A percentile compares a stretch with the other conserved stretches of the same genome.
These are phyloP conservation scores for Myrmecophaga tridactyla DNA, from an alignment of 2,113 vertebrate species.

Conservation along the genomic window DNA sequence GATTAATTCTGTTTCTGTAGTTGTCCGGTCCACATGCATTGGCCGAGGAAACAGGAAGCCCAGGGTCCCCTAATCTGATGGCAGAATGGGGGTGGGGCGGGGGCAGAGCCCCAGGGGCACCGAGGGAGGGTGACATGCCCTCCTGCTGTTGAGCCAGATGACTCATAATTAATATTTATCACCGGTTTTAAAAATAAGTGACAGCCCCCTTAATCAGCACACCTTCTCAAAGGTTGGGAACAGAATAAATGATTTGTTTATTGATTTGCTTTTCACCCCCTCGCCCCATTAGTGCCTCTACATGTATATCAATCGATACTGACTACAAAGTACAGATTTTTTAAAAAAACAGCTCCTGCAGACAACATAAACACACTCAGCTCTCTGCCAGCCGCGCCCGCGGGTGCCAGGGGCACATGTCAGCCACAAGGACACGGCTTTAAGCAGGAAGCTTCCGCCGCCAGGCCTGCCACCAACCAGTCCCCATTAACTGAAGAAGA, in stretches of 20 bases:
- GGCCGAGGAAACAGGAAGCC: not conserved
- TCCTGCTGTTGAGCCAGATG: not conserved
- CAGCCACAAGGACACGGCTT: not conserved
- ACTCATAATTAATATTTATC: constrained; percentile 66
- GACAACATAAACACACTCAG: not conserved
- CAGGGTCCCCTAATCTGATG: not conserved
- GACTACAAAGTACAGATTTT: not conserved
- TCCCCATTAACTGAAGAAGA: not conserved
- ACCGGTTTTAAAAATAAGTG: constrained; percentile 37
- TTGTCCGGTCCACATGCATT: not conserved
- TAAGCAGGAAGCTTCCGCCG: not conserved
- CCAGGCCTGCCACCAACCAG: not conserved
- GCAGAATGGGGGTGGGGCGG: not conserved
- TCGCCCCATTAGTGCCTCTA: not conserved
- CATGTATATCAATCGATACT: not conserved
- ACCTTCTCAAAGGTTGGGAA: constrained; percentile 13
- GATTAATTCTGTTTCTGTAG: constrained; percentile 26
- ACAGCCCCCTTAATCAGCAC: constrained; percentile 9
- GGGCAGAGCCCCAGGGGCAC: not conserved
- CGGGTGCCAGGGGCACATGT: rapidly evolving
- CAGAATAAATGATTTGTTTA: constrained; percentile 39
- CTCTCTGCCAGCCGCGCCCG: not conserved
- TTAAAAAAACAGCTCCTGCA: not conserved
- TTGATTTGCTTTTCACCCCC: not conserved
- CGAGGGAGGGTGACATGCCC: not conserved